phyloP scores from a whole-genome alignment of 1,140 invertebrate species.

The Caenorhabditis inopinata region DNA sequence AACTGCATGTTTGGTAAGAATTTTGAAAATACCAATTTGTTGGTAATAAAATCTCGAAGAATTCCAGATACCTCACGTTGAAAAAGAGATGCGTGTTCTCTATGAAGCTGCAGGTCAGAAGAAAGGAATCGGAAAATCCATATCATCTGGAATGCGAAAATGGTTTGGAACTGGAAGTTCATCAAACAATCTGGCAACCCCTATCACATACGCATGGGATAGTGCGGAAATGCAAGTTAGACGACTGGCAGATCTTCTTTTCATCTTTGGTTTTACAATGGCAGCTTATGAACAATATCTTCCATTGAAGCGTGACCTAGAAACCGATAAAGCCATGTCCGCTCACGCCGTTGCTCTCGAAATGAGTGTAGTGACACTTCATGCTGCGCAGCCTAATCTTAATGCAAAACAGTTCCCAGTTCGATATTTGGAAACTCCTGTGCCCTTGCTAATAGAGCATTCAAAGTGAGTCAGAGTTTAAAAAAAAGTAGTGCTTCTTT shows the following conservation, averaged over 20 bases:
- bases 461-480: background rate
- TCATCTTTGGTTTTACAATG: conserved; percentile 91
- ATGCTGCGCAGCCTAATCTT: background rate
- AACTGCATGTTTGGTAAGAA: background rate
- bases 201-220: conserved; percentile 71
- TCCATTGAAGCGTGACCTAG: conserved; percentile 90
- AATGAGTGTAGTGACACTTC: conserved; percentile 56
- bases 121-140: background rate
- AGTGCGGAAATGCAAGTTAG: conserved; percentile 88
- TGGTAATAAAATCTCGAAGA: background rate
- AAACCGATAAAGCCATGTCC: conserved; percentile 91
- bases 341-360: conserved; percentile 70
- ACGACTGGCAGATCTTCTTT: conserved; percentile 88
- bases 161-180: background rate
- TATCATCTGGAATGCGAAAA: background rate
- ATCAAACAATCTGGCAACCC: background rate
- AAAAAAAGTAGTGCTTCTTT: too few relatives aligned
- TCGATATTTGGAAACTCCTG: background rate
- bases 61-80: background rate
- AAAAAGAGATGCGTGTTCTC: background rate
- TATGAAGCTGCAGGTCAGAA: background rate
- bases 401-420: background rate
- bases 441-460: background rate
- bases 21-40: background rate
- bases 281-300: conserved; percentile 90